Percentiles rank a stretch among this genome's conserved stretches.
These are phyloP conservation scores for Protobothrops flavoviridis DNA, from an alignment of 2,113 vertebrate species.

Conservation along the genomic window DNA sequence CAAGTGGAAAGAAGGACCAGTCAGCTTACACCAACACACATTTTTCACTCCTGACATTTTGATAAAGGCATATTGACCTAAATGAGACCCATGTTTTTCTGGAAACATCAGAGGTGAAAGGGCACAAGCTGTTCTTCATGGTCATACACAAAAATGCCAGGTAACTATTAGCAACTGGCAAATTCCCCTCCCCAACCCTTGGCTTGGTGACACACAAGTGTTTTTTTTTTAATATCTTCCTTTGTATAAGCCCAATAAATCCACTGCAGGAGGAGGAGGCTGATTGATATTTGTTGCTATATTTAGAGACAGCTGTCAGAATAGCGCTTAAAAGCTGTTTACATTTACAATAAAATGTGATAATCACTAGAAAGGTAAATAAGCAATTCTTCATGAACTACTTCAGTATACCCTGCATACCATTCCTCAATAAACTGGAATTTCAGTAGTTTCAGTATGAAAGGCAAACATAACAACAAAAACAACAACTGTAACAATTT, in stretches of 20 bases:
- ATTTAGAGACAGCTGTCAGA: conserved; percentile 1
- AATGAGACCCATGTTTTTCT: conserved; percentile 70
- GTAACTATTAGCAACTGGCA: conserved; percentile 71
- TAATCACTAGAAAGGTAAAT: conserved; percentile 27
- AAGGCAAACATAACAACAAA: not conserved
- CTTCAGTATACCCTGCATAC: not conserved
- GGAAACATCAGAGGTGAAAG: conserved; percentile 68
- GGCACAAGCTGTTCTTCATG: conserved; percentile 72
- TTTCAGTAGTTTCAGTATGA: not conserved
- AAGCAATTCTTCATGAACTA: conserved; percentile 8
- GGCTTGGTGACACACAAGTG: conserved; percentile 59
- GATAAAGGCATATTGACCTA: conserved; percentile 73
- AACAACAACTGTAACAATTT: not conserved
- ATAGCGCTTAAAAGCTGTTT: not conserved
- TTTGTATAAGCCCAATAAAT: conserved; percentile 45
- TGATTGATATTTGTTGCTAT: conserved; percentile 33
- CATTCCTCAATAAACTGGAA: conserved; percentile 16
- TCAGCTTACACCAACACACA: conserved; percentile 70
- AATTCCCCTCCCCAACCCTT: conserved; percentile 58
- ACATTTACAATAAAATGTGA: conserved; percentile 37
- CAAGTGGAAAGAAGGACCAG: conserved; percentile 64
- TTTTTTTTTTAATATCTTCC: conserved; percentile 56
- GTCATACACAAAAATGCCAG: conserved; percentile 67
- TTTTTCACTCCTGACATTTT: conserved; percentile 73
- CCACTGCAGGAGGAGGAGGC: conserved; percentile 10